Evolutionary conservation across 2,888 invertebrate genomes (phyloP).

Genomic region (Agapostemon virescens): DNA sequence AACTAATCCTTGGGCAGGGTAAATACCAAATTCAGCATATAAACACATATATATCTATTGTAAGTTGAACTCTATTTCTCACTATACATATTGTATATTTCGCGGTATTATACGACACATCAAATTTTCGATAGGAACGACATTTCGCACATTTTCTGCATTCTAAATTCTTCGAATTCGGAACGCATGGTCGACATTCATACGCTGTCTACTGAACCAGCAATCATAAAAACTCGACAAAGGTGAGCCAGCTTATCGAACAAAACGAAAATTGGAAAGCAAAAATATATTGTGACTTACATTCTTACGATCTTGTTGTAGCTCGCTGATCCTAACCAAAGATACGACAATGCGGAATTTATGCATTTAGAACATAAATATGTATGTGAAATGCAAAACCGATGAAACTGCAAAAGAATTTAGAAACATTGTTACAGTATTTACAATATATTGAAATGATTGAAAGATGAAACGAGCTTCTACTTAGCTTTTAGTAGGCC

Average conservation of each 20-base stretch:
- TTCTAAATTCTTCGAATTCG: neutral
- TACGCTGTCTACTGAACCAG: neutral
- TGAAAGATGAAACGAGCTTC: too few species aligned
- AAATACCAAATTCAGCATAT: constrained; percentile 4
- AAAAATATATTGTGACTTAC: neutral
- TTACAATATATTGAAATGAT: too few species aligned
- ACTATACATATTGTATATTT: neutral
- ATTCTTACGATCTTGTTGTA: neutral
- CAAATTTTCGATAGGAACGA: neutral
- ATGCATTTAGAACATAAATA: neutral
- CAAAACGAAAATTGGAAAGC: neutral
- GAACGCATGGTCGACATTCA: neutral
- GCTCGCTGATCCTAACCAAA: neutral
- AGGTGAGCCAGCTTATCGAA: neutral
- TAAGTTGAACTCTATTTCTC: neutral
- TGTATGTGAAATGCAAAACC: neutral
- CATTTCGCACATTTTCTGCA: neutral
- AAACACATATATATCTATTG: neutral
- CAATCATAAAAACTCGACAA: neutral
- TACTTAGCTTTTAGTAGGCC: too few species aligned
- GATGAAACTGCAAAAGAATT: neutral
- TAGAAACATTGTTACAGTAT: neutral
- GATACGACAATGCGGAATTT: neutral
- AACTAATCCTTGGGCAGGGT: neutral
- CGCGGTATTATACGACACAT: neutral